Evolutionary conservation across 2,113 vertebrate species (phyloP).

Genomic region (Periophthalmodon schlosseri): DNA sequence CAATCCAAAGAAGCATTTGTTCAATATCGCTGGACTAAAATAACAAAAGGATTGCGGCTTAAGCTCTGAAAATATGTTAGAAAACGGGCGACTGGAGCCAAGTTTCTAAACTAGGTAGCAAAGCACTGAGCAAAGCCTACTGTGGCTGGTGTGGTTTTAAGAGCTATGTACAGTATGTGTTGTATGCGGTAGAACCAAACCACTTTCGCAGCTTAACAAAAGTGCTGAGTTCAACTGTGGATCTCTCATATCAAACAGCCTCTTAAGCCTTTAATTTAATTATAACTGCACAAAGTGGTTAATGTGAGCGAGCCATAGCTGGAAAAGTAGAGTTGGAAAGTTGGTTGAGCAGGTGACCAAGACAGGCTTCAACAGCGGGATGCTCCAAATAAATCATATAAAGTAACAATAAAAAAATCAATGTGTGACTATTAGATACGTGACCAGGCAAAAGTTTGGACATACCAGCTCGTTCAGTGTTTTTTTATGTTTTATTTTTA

Average conservation of each 20-base stretch:
- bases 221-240: constrained; percentile 10
- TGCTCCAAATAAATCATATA: constrained; percentile 21
- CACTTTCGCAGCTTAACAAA: constrained; percentile 19
- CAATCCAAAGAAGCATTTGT: background rate
- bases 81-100: constrained; percentile 22
- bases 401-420: constrained; percentile 16
- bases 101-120: constrained; percentile 23
- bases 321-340: background rate
- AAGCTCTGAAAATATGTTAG: constrained; percentile 19
- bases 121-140: constrained; percentile 17
- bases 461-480: too few relatives aligned
- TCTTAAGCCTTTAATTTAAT: constrained; percentile 11
- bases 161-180: constrained; percentile 13
- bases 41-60: constrained; percentile 9
- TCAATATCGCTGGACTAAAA: background rate
- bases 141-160: constrained; percentile 12
- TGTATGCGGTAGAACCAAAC: background rate
- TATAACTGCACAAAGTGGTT: constrained; percentile 2
- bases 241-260: background rate
- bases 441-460: too few relatives aligned
- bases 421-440: background rate
- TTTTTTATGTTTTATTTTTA: too few relatives aligned
- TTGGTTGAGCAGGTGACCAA: constrained; percentile 48
- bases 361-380: constrained; percentile 46
- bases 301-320: constrained; percentile 4